Base-by-base conservation (phyloP, 2,888 invertebrate genomes). In the Prenolepis imparis region DNA sequence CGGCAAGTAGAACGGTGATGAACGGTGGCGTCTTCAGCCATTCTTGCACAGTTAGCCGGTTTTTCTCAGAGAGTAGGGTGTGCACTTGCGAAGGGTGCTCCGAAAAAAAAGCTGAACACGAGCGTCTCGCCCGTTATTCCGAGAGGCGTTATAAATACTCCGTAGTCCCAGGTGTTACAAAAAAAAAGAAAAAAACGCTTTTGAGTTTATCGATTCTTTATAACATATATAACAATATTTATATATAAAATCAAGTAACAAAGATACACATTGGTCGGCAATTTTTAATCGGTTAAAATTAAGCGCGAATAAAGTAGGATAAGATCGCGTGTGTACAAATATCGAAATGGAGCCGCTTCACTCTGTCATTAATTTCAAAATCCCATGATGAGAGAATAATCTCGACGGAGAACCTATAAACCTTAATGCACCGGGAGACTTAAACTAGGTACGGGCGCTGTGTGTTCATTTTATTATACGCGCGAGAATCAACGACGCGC, bases 401-500 rank as follows among this genome's bases (percentile, higher is more conserved):
- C 48, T 66, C 12, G 21, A n/a, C 5, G 36, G 6, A 15, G 32
- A 36, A 2, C 6, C 48, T 18, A 3, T 64, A 15, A 70, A 68
- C 21, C 59, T 57, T 24, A 70, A 41, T 6, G 15, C 15, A 5
- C 32, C 36, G 36, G 36, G n/a, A 6, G 6, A 41, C 11, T 78
- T 68, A 57, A 68, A 59, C 9, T 21, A 57, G 21, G 15, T 21
- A 44, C 21, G 24, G 39, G 21, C 2, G 39, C 73, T 0, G 15
- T 15, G 52, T 52, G n/a, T 52, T n/a, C 36, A 52, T 52, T 68
- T 75, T 66, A 63, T 63, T 67, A 36, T 70, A 55, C 32, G 32
- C 32, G 21, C 74, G 44, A 28, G 67, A 70, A 80, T 83, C 67
- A 84, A 67, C 63, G 41, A 39, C 64, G 41, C 36, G 36, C 41